phyloP scores from a whole-genome alignment of 2,888 invertebrate species.

The Orchestes rusci region DNA sequence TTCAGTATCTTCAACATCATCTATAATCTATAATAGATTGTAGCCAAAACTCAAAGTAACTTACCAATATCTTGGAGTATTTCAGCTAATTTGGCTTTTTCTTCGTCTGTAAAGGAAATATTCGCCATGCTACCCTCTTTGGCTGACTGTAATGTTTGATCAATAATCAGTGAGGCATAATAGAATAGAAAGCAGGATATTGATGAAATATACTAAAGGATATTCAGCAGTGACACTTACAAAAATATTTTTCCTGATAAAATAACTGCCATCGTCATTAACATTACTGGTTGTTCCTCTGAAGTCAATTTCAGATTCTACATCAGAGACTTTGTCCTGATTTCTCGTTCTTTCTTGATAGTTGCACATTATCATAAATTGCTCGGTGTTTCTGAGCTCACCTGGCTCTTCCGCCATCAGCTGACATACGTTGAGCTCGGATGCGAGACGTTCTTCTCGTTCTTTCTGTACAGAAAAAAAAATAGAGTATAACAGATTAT shows the following conservation, averaged over 20 bases:
- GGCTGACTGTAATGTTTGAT: constrained; percentile 25
- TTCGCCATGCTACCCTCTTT: constrained; percentile 28
- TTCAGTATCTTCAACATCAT: neutral
- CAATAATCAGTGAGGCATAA: constrained; percentile 7
- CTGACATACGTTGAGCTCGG: constrained; percentile 28
- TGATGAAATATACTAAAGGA: no score
- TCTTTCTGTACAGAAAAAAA: no score
- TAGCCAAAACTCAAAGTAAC: constrained; percentile 2
- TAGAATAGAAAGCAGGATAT: no score
- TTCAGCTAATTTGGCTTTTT: constrained; percentile 29
- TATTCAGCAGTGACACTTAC: constrained; percentile 12
- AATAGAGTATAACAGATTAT: no score
- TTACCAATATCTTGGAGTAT: constrained; percentile 24
- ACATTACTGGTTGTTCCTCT: neutral
- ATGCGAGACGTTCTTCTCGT: constrained; percentile 24
- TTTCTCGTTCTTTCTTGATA: constrained; percentile 13
- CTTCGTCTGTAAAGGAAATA: constrained; percentile 31
- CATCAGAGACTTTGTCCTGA: neutral
- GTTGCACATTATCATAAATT: constrained; percentile 26
- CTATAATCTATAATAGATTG: no score
- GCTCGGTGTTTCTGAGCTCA: constrained; percentile 15
- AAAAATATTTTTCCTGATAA: constrained; percentile 26
- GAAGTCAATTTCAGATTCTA: constrained; percentile 11
- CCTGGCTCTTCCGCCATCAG: constrained; percentile 16
- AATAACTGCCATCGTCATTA: constrained; percentile 7